A percentile compares a stretch with the other conserved stretches of the same genome.
These are phyloP conservation scores for Paralichthys olivaceus DNA, from an alignment of 2,113 vertebrate species.

Conservation along the genomic window DNA sequence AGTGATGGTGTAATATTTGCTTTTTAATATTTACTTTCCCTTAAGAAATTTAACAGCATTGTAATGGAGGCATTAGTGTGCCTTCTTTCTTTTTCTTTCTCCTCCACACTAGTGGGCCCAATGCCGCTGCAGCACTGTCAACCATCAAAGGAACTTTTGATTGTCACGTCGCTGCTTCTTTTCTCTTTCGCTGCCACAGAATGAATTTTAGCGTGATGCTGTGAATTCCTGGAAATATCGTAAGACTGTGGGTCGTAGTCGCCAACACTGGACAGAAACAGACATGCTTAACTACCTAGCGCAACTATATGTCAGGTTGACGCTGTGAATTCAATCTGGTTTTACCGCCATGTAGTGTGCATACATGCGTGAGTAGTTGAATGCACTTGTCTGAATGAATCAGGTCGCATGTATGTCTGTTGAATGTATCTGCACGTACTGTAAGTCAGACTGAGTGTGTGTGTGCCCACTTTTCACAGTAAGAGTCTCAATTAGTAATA, in stretches of 20 bases:
- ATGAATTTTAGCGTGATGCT: conserved; percentile 37
- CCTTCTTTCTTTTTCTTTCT: conserved; percentile 34
- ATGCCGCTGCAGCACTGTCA: conserved; percentile 21
- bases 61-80: conserved; percentile 66
- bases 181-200: conserved; percentile 28
- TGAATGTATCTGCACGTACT: conserved; percentile 64
- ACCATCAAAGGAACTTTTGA: conserved; percentile 43
- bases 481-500: conserved; percentile 21
- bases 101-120: conserved; percentile 17
- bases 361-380: conserved; percentile 46
- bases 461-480: conserved; percentile 25
- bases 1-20: conserved; percentile 65
- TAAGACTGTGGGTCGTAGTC: conserved; percentile 37
- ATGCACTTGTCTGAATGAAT: conserved; percentile 43
- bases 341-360: conserved; percentile 11
- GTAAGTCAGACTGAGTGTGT: conserved; percentile 2
- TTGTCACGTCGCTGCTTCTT: background rate
- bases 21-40: conserved; percentile 63
- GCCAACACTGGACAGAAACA: conserved; percentile 46
- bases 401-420: conserved; percentile 58
- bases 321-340: conserved; percentile 16
- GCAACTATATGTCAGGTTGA: conserved; percentile 28
- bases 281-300: conserved; percentile 23
- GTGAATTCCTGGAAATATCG: conserved; percentile 57
- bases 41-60: conserved; percentile 53